Conservation (phyloP, 2,888 invertebrate species). For the Parasteatoda lunata region DNA sequence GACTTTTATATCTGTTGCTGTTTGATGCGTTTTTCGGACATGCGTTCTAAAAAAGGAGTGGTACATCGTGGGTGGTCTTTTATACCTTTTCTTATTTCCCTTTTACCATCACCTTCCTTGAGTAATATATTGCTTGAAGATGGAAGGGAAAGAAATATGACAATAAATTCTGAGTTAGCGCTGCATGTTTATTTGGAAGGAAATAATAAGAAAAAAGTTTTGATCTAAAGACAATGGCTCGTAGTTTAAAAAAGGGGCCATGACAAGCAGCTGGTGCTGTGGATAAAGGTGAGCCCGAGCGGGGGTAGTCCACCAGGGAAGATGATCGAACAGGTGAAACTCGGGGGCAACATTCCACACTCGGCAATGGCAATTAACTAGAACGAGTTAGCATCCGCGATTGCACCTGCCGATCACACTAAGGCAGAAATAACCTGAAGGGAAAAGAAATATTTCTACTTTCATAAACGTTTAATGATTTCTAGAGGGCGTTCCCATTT, state of each 20-base stretch:
- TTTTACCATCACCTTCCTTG: neutral
- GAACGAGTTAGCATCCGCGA: conserved; percentile 61
- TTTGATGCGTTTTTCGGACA: neutral
- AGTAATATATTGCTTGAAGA: neutral
- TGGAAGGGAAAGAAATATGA: neutral
- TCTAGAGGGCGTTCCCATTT: too few species aligned
- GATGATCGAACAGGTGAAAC: conserved; percentile 62
- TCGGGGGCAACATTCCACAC: conserved; percentile 50
- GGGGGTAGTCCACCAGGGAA: conserved; percentile 25
- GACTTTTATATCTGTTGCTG: conserved; percentile 21
- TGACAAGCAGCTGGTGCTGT: conserved; percentile 54
- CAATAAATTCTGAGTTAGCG: neutral
- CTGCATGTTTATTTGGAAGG: conserved; percentile 19
- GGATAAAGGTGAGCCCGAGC: conserved; percentile 41
- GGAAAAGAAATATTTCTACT: neutral
- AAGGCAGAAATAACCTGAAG: conserved; percentile 1
- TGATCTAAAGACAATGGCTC: conserved; percentile 50
- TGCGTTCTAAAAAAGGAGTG: neutral
- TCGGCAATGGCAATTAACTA: conserved; percentile 50
- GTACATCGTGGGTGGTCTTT: neutral
- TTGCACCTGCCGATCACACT: conserved; percentile 55
- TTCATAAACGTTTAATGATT: too few species aligned
- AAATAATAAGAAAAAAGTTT: neutral
- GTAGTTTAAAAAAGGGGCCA: conserved; percentile 18
- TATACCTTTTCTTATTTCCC: neutral